Evolutionary conservation across 2,888 invertebrate genomes (phyloP).

Genomic region (Drosophila seclusa): DNA sequence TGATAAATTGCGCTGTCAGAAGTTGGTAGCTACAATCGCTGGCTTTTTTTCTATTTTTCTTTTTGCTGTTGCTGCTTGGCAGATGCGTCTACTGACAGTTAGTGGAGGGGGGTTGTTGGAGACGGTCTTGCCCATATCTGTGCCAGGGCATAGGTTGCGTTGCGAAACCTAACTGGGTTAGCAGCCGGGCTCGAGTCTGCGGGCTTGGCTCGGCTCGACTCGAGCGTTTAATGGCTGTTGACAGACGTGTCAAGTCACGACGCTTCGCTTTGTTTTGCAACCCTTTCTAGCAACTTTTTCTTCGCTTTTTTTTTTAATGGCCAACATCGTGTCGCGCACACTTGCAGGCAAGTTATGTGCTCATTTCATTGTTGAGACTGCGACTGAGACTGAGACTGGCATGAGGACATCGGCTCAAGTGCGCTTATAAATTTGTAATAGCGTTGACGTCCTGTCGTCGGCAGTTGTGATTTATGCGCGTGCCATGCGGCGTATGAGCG

Average conservation of each 20-base stretch:
- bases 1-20: conserved; percentile 84
- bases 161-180: conserved; percentile 72
- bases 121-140: conserved; percentile 51
- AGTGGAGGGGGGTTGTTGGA: neutral
- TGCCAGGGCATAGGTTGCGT: conserved; percentile 70
- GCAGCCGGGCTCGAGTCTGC: conserved; percentile 53
- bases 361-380: conserved; percentile 62
- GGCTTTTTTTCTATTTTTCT: conserved; percentile 21
- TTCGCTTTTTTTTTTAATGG: conserved; percentile 56
- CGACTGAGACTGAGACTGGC: conserved; percentile 13
- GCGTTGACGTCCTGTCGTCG: conserved; percentile 43
- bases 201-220: conserved; percentile 24
- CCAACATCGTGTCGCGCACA: conserved; percentile 62
- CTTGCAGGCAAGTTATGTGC: conserved; percentile 69
- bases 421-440: conserved; percentile 78
- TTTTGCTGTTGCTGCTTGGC: conserved; percentile 19
- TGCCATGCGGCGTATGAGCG: conserved; percentile 59
- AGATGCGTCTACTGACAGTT: conserved; percentile 54
- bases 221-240: conserved; percentile 81
- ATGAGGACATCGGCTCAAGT: conserved; percentile 51
- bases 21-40: conserved; percentile 78
- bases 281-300: conserved; percentile 34
- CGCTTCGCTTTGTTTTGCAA: conserved; percentile 56
- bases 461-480: conserved; percentile 35
- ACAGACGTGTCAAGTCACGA: conserved; percentile 79